A percentile compares a stretch with the other conserved stretches of the same genome.
Evolutionary conservation across 2,113 vertebrate genomes (phyloP).

Genomic region (Pedetes capensis): DNA sequence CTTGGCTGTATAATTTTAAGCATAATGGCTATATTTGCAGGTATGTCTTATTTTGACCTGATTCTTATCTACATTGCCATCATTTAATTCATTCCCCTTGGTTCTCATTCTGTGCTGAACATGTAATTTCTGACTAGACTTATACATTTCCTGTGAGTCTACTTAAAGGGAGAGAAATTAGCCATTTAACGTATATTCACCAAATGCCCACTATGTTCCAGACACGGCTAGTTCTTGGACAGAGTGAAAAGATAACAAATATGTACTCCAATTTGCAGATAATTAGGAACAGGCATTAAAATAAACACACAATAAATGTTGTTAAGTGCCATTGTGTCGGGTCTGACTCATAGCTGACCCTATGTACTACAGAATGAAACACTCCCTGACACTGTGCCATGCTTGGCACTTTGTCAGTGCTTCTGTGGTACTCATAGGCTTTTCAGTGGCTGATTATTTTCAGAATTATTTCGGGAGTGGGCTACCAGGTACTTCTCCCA

Average conservation of each 20-base stretch:
- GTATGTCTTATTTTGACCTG: neutral
- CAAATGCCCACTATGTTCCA: neutral
- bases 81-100: neutral
- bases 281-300: neutral
- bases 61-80: neutral
- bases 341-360: too few relatives aligned
- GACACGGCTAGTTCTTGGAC: neutral
- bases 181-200: neutral
- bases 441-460: too few relatives aligned
- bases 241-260: neutral
- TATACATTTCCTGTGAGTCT: neutral
- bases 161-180: neutral
- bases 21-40: neutral
- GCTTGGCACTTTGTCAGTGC: too few relatives aligned
- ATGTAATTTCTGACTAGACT: neutral
- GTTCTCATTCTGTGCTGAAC: constrained; percentile 6
- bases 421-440: too few relatives aligned
- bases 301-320: neutral
- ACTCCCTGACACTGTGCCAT: too few relatives aligned
- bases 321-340: too few relatives aligned
- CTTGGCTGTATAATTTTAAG: neutral
- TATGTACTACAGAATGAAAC: too few relatives aligned
- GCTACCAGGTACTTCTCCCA: too few relatives aligned
- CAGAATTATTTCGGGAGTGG: too few relatives aligned
- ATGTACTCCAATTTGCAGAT: neutral